Base-by-base conservation (phyloP, 2,888 invertebrate genomes). In the Lasioglossum pauxillum region DNA sequence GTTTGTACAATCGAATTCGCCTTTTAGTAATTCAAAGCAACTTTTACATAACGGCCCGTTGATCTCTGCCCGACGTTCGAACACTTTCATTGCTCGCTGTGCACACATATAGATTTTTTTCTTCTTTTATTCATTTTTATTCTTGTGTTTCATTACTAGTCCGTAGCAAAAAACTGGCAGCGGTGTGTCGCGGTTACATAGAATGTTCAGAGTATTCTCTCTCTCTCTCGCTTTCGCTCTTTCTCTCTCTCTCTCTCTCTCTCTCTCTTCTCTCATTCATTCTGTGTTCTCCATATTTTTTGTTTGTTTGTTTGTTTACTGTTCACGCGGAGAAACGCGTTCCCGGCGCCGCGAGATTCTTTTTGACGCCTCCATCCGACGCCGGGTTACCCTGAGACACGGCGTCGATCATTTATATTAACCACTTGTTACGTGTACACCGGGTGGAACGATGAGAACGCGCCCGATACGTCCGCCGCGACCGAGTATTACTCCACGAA, bases 151-250 rank as follows among this genome's bases (percentile, higher is more conserved):
- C 84, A 78, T 86, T 87, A 78, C 83, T 87, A 87, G 86, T 87
- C 87, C 88, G 88, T 87, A 87, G 87, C 87, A 87, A 87, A 87
- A 87, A 87, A 87, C 87, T 87, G 87, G 87, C 87, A 87, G 87
- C 87, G 78, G 87, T 87, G 87, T 87, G 80, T 86, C 86, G 86
- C 86, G 87, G 46, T 85, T 85, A 85, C 85, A 85, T 85, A 85
- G 80, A 84, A 84, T 75, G 79, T 49, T 78, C 49, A 69, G 77
- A 78, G 77, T 69, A 78, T 46, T 76, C 76, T 53, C 38, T 31
- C 49, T n/a, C 49, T 78, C n/a, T 31, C 16, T n/a, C n/a, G n/a
- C n/a, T n/a, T n/a, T n/a, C n/a, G n/a, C n/a, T 23, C 67, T 67
- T 10, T 67, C 67, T 38, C n/a, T 23, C 16, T 75, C 60, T 38